phyloP scores from a whole-genome alignment of 1,140 invertebrate species.

The Apocrypta bakeri region DNA sequence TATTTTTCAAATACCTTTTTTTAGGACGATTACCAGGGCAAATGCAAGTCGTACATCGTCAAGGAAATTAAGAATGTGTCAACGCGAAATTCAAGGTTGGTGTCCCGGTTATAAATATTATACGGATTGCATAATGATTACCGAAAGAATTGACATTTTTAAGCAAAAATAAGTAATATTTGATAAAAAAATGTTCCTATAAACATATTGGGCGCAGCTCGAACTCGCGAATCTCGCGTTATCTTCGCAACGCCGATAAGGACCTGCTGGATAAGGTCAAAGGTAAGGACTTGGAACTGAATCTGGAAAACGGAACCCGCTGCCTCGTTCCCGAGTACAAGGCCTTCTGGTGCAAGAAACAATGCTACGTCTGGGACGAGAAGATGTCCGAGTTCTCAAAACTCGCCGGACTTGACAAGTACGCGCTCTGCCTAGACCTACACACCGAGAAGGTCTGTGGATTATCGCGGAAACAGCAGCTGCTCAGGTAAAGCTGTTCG shows the following conservation, averaged over 20 bases:
- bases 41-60: conserved; percentile 81
- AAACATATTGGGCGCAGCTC: neutral
- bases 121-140: no score
- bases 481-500: conserved; percentile 67
- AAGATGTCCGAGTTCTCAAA: conserved; percentile 78
- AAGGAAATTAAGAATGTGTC: conserved; percentile 77
- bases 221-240: neutral
- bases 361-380: conserved; percentile 81
- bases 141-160: no score
- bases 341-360: conserved; percentile 81
- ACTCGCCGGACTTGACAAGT: conserved; percentile 80
- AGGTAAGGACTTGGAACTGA: conserved; percentile 63
- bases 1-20: no score
- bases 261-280: conserved; percentile 59
- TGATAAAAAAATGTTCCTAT: no score
- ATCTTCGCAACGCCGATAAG: conserved; percentile 46
- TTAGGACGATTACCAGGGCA: conserved; percentile 83
- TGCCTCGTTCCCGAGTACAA: conserved; percentile 66
- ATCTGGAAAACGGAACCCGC: conserved; percentile 71
- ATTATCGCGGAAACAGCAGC: conserved; percentile 74
- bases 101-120: no score
- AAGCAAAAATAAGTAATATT: no score
- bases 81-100: conserved; percentile 72
- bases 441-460: conserved; percentile 75
- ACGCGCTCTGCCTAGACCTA: conserved; percentile 77